Evolutionary conservation across 2,888 invertebrate genomes (phyloP).

Genomic region (Xylota segnis): DNA sequence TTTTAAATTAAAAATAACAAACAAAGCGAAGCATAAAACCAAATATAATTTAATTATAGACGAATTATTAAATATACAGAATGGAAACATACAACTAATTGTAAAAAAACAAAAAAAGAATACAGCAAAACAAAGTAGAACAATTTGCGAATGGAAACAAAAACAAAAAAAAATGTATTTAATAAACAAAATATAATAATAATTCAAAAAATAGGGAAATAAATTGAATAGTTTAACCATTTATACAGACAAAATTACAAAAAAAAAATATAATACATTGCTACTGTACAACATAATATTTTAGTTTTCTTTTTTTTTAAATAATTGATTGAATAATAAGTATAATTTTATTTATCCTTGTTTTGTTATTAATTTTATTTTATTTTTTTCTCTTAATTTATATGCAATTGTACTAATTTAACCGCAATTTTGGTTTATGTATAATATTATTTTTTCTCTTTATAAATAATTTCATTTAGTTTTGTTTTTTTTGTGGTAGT

Average conservation of each 20-base stretch:
- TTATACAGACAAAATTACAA: slow-evolving; percentile 49
- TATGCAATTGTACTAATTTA: slow-evolving; percentile 55
- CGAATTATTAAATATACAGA: slow-evolving; percentile 67
- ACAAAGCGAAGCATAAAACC: slow-evolving; percentile 73
- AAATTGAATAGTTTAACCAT: slow-evolving; percentile 66
- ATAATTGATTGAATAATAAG: slow-evolving; percentile 24
- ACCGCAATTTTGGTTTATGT: slow-evolving; percentile 43
- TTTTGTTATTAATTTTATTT: slow-evolving; percentile 68
- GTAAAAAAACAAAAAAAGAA: slow-evolving; percentile 22
- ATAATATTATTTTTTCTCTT: slow-evolving; percentile 33
- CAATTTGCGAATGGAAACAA: slow-evolving; percentile 53
- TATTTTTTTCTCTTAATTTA: slow-evolving; percentile 27
- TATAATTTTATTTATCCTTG: slow-evolving; percentile 45
- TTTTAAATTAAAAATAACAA: slow-evolving; percentile 51
- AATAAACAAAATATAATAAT: slow-evolving; percentile 52
- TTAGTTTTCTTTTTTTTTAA: slow-evolving; percentile 4
- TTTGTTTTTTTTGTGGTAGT: slow-evolving; percentile 63
- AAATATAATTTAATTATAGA: slow-evolving; percentile 74
- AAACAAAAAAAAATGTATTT: slow-evolving; percentile 76
- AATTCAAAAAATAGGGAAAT: slow-evolving; percentile 62
- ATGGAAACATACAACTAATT: slow-evolving; percentile 39
- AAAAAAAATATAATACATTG: slow-evolving; percentile 22
- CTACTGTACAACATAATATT: slow-evolving; percentile 47
- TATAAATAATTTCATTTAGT: slow-evolving; percentile 54
- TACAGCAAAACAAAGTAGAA: slow-evolving; percentile 72